A percentile compares a stretch with the other conserved stretches of the same genome.
Conservation (phyloP, 2,113 vertebrate species). For the Chamaetylas fuelleborni region DNA sequence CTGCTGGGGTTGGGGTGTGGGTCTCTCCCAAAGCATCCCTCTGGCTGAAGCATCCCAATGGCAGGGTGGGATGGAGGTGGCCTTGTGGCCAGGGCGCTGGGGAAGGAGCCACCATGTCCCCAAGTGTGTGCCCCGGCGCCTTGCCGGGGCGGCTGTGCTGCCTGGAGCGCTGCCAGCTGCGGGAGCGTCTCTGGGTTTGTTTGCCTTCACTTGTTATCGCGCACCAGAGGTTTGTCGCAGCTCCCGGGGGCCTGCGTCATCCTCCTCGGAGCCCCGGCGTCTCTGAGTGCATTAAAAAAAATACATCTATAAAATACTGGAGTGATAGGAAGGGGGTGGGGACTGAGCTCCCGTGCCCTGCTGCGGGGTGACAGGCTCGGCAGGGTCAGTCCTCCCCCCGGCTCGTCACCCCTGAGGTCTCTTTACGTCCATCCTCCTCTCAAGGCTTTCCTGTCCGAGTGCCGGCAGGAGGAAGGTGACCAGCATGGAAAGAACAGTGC, state of each 20-base stretch:
- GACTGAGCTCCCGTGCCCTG: not conserved
- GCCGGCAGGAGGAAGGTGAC: not conserved
- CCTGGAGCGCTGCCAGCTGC: conserved; percentile 30
- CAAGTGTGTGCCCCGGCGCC: not conserved
- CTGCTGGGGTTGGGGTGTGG: rapidly evolving
- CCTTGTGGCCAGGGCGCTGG: not conserved
- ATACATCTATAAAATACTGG: not conserved
- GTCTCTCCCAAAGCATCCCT: not conserved
- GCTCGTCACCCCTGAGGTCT: not conserved
- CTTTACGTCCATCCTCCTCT: not conserved
- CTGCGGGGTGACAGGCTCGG: not conserved
- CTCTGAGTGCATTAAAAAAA: not conserved
- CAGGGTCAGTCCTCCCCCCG: not conserved
- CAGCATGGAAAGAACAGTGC: not conserved
- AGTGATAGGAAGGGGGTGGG: not conserved
- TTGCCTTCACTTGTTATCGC: conserved; percentile 49
- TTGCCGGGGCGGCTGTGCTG: not conserved
- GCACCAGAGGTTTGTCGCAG: conserved; percentile 34
- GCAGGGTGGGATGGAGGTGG: not conserved
- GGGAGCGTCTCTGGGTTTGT: conserved; percentile 52
- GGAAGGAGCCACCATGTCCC: not conserved
- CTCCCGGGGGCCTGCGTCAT: conserved; percentile 53
- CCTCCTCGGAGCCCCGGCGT: not conserved
- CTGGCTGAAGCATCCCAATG: not conserved
- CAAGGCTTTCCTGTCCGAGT: conserved; percentile 45